phyloP scores from a whole-genome alignment of 2,797 vertebrate genomes.

The Cuculus canorus region DNA sequence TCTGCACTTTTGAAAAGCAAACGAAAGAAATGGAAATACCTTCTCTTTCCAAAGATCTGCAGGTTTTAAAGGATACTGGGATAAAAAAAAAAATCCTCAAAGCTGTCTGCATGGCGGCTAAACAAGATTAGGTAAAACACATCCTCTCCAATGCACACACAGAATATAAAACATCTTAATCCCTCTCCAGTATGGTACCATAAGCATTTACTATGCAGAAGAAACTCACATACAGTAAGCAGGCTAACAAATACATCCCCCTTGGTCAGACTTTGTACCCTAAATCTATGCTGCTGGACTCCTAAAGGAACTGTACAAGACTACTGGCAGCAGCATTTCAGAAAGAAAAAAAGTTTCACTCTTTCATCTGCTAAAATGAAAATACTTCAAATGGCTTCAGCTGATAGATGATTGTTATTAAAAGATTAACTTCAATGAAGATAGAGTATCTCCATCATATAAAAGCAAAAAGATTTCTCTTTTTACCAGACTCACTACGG shows the following conservation, averaged over 20 bases:
- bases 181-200: conserved; percentile 52
- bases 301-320: neutral
- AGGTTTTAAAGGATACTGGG: conserved; percentile 28
- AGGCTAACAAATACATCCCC: neutral
- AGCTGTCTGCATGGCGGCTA: conserved; percentile 84
- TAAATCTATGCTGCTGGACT: neutral
- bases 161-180: conserved; percentile 85
- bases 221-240: neutral
- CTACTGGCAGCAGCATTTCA: neutral
- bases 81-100: conserved; percentile 80
- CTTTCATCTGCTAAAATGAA: neutral
- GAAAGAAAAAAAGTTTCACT: neutral
- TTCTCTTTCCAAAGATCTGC: conserved; percentile 40
- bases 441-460: neutral
- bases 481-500: neutral
- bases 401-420: neutral
- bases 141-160: conserved; percentile 85
- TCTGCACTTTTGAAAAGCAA: conserved; percentile 73
- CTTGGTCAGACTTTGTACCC: neutral
- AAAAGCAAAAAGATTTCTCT: neutral
- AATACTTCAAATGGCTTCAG: neutral
- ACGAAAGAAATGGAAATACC: conserved; percentile 29
- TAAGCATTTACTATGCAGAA: conserved; percentile 46
- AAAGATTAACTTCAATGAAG: neutral
- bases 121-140: conserved; percentile 89